Evolutionary conservation across 2,113 vertebrate species (phyloP), one percentile per base, ranked within the genome.

Genomic region (Saguinus imperator): DNA sequence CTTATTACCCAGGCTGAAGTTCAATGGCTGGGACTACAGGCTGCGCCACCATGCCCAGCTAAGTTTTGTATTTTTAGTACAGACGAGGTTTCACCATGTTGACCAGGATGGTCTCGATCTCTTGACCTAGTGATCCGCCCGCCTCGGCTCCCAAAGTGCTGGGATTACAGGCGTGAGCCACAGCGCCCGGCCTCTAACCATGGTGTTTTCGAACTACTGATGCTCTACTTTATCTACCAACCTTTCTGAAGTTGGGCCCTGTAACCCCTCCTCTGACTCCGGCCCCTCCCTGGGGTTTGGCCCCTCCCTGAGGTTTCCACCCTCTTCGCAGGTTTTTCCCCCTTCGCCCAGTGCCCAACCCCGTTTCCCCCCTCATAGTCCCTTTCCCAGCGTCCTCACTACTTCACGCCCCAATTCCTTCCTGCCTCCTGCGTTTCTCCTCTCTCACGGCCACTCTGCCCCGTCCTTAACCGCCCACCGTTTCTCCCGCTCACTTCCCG

Each of bases 331-430:
- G 32, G 16, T n/a, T 52, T 66, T 72, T 80, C 86, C 57, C 55
- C 32, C 64, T n/a, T 25, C 4, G 18, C 23, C 70, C 40, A 0
- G 0, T 29, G 83, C 80, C 23, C 27, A 17, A 43, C 4, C 21
- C 0, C 0, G 12, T 50, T 55, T 61, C 29, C 45, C 61, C 40
- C 21, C 43, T 57, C 72, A 52, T 43, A 18, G 8, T 8, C 35
- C 75, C 82, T 18, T 40, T 43, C 20, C 37, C 1, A 5, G 6
- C 1, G 29, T 5, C 61, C 64, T 50, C 17, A 13, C 88, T 11
- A 1, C 27, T n/a, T 7, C 57, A 35, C 6, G 25, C 32, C 77
- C 84, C 20, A 57, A 18, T 18, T 20, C 57, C 76, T 37, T 12
- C 66, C 93, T 13, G 80, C 32, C 66, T 0, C n/a, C 16, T 1